Conservation (phyloP, 30 jellyfish, hydroid and myxozoan species). For the Morbakka virulenta region DNA sequence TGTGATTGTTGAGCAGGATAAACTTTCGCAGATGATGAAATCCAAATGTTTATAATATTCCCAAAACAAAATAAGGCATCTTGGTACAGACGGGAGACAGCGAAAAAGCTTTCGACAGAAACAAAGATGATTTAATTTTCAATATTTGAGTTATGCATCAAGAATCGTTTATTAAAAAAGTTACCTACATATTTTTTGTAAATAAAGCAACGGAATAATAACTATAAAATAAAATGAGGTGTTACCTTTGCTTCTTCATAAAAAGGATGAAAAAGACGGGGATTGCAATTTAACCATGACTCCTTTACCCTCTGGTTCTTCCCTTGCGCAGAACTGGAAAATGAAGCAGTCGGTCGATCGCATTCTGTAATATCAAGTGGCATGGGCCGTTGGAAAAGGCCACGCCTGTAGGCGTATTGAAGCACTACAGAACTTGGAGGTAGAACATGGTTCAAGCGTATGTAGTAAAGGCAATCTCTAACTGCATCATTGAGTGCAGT, state of each 20-base stretch:
- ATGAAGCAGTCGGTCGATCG: constrained; percentile 11
- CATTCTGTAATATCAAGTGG: constrained; percentile 74
- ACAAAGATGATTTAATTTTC: too few species aligned
- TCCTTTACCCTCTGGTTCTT: constrained; percentile 27
- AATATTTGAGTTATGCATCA: too few species aligned
- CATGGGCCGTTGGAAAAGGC: constrained; percentile 70
- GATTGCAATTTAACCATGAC: constrained; percentile 43
- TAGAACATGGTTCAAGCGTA: constrained; percentile 70
- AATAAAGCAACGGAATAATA: too few species aligned
- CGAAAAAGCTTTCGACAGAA: too few species aligned
- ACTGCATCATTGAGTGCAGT: constrained; percentile 62
- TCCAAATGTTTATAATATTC: too few species aligned
- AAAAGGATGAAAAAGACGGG: constrained; percentile 81
- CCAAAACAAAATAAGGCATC: too few species aligned
- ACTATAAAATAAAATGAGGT: too few species aligned
- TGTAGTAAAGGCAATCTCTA: constrained; percentile 45
- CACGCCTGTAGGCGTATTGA: constrained; percentile 80
- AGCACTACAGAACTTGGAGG: constrained; percentile 76
- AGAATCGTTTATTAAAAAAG: too few species aligned
- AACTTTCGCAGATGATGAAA: too few species aligned
- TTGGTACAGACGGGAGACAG: too few species aligned
- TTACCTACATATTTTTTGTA: too few species aligned
- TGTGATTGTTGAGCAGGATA: too few species aligned
- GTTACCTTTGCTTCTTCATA: constrained; percentile 85
- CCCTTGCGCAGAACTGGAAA: constrained; percentile 41